Evolutionary conservation across 2,113 vertebrate genomes (phyloP).

Genomic region (western clawed frog (Xenopus tropicalis)): UCB_Xtro_10.0 CM004445.2:93786501-93787000

Average conservation of each 20-base stretch:
- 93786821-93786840: conserved; percentile 29
- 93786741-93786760: neutral
- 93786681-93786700: too few relatives aligned
- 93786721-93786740: neutral
- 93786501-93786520: too few relatives aligned
- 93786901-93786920: conserved; percentile 40
- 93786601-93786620: too few relatives aligned
- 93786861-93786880: conserved; percentile 39
- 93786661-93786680: too few relatives aligned
- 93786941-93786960: conserved; percentile 25
- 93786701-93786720: neutral
- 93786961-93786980: conserved; percentile 9
- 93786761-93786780: neutral
- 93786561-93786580: too few relatives aligned
- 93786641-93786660: too few relatives aligned
- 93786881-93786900: conserved; percentile 41
- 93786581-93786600: too few relatives aligned
- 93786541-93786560: too few relatives aligned
- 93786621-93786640: too few relatives aligned
- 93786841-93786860: conserved; percentile 22
- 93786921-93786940: conserved; percentile 42
- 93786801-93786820: conserved; percentile 19
- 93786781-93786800: neutral
- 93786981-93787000: conserved; percentile 11
- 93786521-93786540: too few relatives aligned